phyloP scores from a whole-genome alignment of 2,797 vertebrate species.

The Urosaurus nigricauda region DNA sequence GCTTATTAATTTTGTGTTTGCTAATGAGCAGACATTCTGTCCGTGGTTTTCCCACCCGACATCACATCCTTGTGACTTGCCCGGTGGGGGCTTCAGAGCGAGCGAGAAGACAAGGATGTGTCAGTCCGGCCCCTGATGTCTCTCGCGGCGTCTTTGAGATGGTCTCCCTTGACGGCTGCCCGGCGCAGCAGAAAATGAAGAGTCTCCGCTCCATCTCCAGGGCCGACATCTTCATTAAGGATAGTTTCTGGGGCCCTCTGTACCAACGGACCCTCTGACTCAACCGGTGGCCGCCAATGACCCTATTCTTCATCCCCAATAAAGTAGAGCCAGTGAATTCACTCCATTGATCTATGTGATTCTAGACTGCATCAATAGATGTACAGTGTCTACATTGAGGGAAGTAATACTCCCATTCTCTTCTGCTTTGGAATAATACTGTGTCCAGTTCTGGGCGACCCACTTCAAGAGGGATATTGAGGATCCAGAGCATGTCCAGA shows the following conservation, averaged over 20 bases:
- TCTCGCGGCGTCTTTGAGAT: neutral
- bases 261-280: too few relatives aligned
- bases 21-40: neutral
- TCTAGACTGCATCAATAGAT: too few relatives aligned
- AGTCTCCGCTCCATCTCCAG: neutral
- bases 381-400: too few relatives aligned
- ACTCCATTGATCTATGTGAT: too few relatives aligned
- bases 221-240: neutral
- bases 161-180: rapidly evolving
- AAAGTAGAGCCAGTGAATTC: too few relatives aligned
- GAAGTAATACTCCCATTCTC: too few relatives aligned
- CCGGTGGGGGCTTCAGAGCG: neutral
- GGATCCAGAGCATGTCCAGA: too few relatives aligned
- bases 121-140: neutral
- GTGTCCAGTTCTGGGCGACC: too few relatives aligned
- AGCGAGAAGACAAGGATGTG: neutral
- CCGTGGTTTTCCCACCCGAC: neutral
- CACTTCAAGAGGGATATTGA: too few relatives aligned
- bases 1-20: neutral
- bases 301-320: too few relatives aligned
- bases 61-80: neutral
- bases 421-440: too few relatives aligned
- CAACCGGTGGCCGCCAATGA: too few relatives aligned
- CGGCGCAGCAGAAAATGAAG: neutral
- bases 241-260: neutral